These are phyloP conservation scores for Trachelus tabidus DNA, from an alignment of 2,888 invertebrate genomes.

Conservation along the genomic window DNA sequence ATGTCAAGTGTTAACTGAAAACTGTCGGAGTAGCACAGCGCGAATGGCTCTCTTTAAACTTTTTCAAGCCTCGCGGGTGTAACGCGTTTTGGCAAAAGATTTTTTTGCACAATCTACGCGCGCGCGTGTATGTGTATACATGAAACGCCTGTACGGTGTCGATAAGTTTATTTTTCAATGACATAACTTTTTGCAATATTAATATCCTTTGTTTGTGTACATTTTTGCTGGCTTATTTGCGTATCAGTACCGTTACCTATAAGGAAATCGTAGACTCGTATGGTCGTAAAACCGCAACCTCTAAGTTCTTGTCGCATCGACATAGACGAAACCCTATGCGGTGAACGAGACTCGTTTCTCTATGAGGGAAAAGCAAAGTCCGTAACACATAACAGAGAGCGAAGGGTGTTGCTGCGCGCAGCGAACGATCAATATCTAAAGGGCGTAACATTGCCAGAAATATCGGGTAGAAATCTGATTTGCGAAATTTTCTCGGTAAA, in stretches of 20 bases:
- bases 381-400: background rate
- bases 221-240: background rate
- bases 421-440: conserved; percentile 37
- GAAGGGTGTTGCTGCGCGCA: background rate
- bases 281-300: background rate
- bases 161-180: background rate
- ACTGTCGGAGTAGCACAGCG: background rate
- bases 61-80: background rate
- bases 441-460: conserved; percentile 36
- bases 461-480: conserved; percentile 3
- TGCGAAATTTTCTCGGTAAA: conserved; percentile 12
- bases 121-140: background rate
- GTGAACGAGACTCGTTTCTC: background rate
- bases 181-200: background rate
- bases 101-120: too few species aligned
- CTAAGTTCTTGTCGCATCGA: background rate
- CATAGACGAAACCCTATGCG: background rate
- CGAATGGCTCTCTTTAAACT: background rate
- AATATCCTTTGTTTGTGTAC: background rate
- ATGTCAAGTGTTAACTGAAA: background rate
- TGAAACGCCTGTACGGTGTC: background rate
- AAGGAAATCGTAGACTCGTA: background rate
- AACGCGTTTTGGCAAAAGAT: background rate
- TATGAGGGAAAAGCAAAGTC: background rate
- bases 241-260: background rate